Evolutionary conservation across 1,140 invertebrate species (phyloP), one percentile per base, ranked within the genome.

Genomic region (Hormaphis cornu): DNA sequence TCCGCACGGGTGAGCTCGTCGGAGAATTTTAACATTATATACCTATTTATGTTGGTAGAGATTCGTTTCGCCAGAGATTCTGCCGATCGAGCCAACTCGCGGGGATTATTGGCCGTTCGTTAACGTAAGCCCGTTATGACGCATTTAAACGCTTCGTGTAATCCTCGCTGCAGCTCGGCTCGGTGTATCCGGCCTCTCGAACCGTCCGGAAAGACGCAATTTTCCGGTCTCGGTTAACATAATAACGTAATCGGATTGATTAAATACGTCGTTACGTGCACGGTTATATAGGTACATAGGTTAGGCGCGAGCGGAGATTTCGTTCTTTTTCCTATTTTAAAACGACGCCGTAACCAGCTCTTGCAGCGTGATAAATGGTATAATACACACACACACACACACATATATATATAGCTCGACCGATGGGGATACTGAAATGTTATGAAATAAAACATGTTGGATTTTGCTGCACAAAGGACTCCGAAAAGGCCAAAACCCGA

Each of bases 181-280:
- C 48, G 24, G 42, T n/a, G 26, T 33, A 46, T 63, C 24, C 28
- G 26, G 59, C 33, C 59, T 48, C 59, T 63, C 48, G 59, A 63
- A 63, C 61, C 42, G 61, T 66, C 44, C 24, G 61, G 44, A 66
- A 66, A 66, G 61, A 66, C 61, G 61, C 61, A 50, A 66, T 66
- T 66, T 66, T 66, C 61, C 61, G 61, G 61, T 50, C 61, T 48
- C 61, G 22, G 61, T 66, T 66, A 66, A 66, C 61, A 33, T 66
- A 66, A 66, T 66, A 66, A 66, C 61, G 35, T 66, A 66, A 66
- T 66, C 61, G 61, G 61, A 66, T 66, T 66, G 61, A 50, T 66
- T 66, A 66, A 8, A 40, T 46, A 46, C n/a, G n/a, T n/a, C 44
- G 59, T 5, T 66, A 8, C 61, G 30, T 33, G 61, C 26, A n/a